Percentiles rank a stretch among this genome's conserved stretches.
phyloP scores from a whole-genome alignment of 2,797 vertebrate species.

The Ataeniobius toweri region DNA sequence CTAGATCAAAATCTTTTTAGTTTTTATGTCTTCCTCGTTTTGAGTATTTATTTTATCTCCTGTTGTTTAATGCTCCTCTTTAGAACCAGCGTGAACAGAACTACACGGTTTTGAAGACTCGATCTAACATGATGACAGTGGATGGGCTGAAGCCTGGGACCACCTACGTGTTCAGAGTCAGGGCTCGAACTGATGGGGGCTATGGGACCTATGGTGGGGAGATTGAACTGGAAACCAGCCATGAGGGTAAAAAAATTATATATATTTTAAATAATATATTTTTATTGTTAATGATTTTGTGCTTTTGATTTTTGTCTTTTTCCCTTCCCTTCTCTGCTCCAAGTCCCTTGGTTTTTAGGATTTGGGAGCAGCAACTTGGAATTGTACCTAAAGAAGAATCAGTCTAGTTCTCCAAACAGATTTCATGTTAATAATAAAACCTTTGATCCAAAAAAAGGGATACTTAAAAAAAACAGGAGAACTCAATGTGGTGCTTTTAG shows the following conservation, averaged over 20 bases:
- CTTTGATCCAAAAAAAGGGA: constrained; percentile 15
- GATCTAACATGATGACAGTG: constrained; percentile 86
- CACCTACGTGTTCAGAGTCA: constrained; percentile 85
- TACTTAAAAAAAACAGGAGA: constrained; percentile 20
- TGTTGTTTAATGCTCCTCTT: neutral
- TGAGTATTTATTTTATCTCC: constrained; percentile 13
- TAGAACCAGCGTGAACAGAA: constrained; percentile 88
- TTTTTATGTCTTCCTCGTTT: constrained; percentile 14
- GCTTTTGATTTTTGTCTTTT: neutral
- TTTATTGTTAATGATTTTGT: neutral
- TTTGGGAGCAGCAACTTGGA: constrained; percentile 3
- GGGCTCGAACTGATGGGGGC: constrained; percentile 82
- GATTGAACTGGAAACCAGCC: constrained; percentile 87
- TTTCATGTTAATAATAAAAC: neutral
- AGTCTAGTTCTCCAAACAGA: constrained; percentile 4
- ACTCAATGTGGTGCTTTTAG: constrained; percentile 1
- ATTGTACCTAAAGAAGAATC: neutral
- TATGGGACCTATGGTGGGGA: constrained; percentile 86
- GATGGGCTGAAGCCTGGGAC: constrained; percentile 86
- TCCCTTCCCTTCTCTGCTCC: neutral
- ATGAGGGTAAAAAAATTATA: constrained; percentile 74
- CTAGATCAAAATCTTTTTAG: constrained; percentile 15
- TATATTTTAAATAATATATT: neutral
- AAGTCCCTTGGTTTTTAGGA: neutral
- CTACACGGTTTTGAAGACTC: constrained; percentile 86